Conservation (phyloP, 2,113 vertebrate genomes). For the Colaptes auratus region DNA sequence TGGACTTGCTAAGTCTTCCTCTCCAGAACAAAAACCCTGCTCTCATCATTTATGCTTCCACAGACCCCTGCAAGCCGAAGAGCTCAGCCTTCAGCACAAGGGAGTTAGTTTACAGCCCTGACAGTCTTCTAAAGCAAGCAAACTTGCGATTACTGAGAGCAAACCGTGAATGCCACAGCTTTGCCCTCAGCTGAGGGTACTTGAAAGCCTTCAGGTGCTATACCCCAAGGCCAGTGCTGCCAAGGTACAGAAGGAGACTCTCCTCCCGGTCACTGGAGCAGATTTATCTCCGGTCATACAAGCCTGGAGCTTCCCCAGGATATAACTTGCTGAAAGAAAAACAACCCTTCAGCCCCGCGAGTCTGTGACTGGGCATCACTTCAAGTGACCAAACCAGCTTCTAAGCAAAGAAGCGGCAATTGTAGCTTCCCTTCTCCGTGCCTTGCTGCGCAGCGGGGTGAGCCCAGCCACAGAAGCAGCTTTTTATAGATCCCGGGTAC, state of each 20-base stretch:
- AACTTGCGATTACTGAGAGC: neutral
- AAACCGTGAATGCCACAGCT: neutral
- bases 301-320: neutral
- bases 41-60: neutral
- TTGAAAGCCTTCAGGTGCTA: neutral
- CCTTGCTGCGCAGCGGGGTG: neutral
- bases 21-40: neutral
- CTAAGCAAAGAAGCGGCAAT: fast-evolving
- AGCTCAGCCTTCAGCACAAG: neutral
- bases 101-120: neutral
- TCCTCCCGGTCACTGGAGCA: fast-evolving
- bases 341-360: neutral
- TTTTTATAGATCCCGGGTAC: neutral
- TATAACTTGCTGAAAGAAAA: neutral
- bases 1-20: neutral
- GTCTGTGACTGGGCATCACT: fast-evolving
- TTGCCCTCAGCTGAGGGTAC: neutral
- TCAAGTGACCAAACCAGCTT: neutral
- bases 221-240: neutral
- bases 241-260: neutral
- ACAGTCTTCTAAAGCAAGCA: neutral
- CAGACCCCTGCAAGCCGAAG: neutral
- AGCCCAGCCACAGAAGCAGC: neutral
- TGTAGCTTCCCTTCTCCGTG: fast-evolving
- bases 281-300: fast-evolving